Evolutionary conservation across 2,888 invertebrate genomes (phyloP).

Genomic region (Odontomyia ornata): DNA sequence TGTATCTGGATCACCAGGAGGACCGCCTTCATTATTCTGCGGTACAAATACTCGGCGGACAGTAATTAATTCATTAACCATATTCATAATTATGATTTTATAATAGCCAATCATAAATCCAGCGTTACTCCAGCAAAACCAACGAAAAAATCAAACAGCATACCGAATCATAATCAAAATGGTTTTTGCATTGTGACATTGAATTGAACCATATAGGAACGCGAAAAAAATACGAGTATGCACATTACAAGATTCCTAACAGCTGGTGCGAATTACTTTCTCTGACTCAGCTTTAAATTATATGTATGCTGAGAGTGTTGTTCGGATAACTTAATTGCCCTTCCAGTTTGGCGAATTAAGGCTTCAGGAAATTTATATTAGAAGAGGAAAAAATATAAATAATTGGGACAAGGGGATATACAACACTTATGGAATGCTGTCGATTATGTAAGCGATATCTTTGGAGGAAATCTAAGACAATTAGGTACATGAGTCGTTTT

Average conservation of each 20-base stretch:
- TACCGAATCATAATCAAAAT: slow-evolving; percentile 2
- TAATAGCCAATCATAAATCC: too few species aligned
- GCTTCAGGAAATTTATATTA: background rate
- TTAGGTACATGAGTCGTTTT: background rate
- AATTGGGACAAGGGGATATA: background rate
- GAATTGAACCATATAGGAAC: too few species aligned
- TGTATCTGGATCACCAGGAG: too few species aligned
- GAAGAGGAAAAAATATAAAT: background rate
- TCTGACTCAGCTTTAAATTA: slow-evolving; percentile 16
- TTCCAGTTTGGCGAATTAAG: too few species aligned
- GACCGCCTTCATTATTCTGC: too few species aligned
- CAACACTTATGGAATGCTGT: background rate
- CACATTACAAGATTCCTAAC: background rate
- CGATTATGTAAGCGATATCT: background rate
- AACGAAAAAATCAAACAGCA: too few species aligned
- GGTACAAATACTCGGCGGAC: too few species aligned
- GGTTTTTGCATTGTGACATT: too few species aligned
- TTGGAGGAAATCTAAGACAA: background rate
- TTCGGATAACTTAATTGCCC: slow-evolving; percentile 29
- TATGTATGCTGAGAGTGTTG: slow-evolving; percentile 2
- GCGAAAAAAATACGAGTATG: slow-evolving; percentile 15
- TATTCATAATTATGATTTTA: too few species aligned
- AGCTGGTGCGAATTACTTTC: slow-evolving; percentile 35
- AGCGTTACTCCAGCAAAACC: too few species aligned
- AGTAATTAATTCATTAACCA: too few species aligned